phyloP scores from a whole-genome alignment of 2,888 invertebrate genomes.

The Cremastinae sp. region DNA sequence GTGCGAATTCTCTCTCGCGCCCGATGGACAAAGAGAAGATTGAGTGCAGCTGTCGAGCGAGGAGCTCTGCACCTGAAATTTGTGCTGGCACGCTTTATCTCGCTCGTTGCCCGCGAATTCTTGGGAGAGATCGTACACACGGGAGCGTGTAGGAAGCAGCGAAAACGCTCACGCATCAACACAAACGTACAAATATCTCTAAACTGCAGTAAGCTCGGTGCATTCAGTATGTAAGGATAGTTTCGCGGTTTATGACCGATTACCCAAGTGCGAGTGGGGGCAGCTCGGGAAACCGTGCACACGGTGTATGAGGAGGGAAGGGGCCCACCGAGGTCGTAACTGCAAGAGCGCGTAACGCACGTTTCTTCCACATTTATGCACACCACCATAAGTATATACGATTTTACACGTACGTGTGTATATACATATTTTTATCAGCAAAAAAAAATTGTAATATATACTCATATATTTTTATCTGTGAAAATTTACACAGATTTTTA shows the following conservation, averaged over 20 bases:
- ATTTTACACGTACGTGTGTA: slow-evolving; percentile 45
- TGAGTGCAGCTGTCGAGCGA: slow-evolving; percentile 73
- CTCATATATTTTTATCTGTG: too few relatives aligned
- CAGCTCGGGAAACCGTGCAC: too few relatives aligned
- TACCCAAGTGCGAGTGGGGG: slow-evolving; percentile 61
- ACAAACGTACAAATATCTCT: not conserved
- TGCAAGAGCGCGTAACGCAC: slow-evolving; percentile 64
- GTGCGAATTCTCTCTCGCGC: not conserved
- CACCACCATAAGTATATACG: slow-evolving; percentile 42
- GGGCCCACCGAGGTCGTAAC: slow-evolving; percentile 61
- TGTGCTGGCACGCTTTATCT: not conserved
- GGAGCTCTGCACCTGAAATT: not conserved
- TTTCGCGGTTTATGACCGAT: slow-evolving; percentile 75
- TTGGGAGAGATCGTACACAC: not conserved
- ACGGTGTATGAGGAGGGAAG: not conserved
- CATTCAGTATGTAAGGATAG: slow-evolving; percentile 65
- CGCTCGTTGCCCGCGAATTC: too few relatives aligned
- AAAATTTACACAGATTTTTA: too few relatives aligned
- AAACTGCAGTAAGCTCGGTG: slow-evolving; percentile 40
- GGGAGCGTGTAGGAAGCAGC: not conserved
- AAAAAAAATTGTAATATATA: too few relatives aligned
- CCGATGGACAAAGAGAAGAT: slow-evolving; percentile 76
- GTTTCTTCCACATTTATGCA: slow-evolving; percentile 48
- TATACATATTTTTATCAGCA: slow-evolving; percentile 24
- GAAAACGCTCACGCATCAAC: too few relatives aligned